Conservation (phyloP, 2,888 invertebrate genomes). For the Diaprepes abbreviatus region DNA sequence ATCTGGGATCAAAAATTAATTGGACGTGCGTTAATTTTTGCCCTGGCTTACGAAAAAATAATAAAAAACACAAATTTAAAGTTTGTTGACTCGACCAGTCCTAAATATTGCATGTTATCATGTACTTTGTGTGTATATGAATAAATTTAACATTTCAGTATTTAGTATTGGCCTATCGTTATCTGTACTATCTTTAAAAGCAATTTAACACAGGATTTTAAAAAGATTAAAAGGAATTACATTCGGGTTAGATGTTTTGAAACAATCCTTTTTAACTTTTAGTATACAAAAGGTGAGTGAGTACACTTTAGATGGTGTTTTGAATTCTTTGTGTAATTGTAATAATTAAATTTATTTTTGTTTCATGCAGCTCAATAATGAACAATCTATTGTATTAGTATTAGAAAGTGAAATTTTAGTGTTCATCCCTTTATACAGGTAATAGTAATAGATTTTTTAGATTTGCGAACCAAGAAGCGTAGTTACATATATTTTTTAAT, state of each 20-base stretch:
- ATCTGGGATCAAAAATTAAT: no score
- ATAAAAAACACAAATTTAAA: neutral
- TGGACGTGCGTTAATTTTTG: neutral
- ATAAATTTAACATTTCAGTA: neutral
- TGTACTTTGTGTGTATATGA: neutral
- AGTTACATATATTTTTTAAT: no score
- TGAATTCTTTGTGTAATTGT: no score
- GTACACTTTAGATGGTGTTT: no score
- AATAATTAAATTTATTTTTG: no score
- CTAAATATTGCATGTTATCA: neutral
- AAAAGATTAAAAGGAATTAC: conserved; percentile 3
- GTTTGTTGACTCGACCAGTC: neutral
- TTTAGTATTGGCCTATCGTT: neutral
- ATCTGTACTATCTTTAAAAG: conserved; percentile 1
- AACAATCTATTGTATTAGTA: no score
- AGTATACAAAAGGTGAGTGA: no score
- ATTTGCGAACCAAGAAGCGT: no score
- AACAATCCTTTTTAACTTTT: neutral
- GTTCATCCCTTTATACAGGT: no score
- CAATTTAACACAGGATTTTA: neutral
- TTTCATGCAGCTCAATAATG: no score
- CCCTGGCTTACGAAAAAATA: neutral
- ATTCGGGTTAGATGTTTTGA: neutral
- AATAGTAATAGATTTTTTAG: no score
- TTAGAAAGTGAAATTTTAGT: no score